phyloP scores from a whole-genome alignment of 1,140 invertebrate species.

The Mya arenaria region DNA sequence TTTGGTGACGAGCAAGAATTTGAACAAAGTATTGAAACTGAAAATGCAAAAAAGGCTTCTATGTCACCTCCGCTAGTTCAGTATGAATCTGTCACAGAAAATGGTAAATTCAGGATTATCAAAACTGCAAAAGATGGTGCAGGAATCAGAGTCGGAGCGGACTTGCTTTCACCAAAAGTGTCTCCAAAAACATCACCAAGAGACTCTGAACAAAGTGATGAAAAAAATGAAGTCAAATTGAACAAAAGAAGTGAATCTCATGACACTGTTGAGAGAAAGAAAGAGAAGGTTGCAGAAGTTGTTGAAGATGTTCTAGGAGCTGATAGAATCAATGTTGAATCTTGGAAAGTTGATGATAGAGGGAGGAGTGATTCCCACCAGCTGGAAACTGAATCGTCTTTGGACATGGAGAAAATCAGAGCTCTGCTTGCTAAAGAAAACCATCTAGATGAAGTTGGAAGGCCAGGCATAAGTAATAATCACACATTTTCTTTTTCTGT shows the following conservation, averaged over 20 bases:
- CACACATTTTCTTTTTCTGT: too few relatives aligned
- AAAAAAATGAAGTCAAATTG: neutral
- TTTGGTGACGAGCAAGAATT: neutral
- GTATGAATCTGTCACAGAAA: conserved; percentile 48
- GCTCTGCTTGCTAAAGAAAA: too few relatives aligned
- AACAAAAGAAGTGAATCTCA: neutral
- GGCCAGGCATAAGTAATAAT: too few relatives aligned
- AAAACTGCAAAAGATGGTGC: conserved; percentile 37
- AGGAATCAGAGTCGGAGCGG: conserved; percentile 26
- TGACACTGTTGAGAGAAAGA: neutral
- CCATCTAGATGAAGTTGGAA: too few relatives aligned
- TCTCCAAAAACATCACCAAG: conserved; percentile 37
- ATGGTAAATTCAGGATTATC: conserved; percentile 50
- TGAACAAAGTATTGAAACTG: neutral
- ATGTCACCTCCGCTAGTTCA: conserved; percentile 46
- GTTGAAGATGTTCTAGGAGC: neutral
- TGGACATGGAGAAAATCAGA: neutral
- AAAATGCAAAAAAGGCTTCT: neutral
- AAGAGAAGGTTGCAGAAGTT: neutral
- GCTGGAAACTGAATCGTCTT: neutral
- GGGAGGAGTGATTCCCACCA: neutral
- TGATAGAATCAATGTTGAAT: neutral
- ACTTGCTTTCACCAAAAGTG: conserved; percentile 13
- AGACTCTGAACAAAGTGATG: neutral
- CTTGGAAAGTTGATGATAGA: too few relatives aligned